phyloP scores from a whole-genome alignment of 1,140 invertebrate genomes.

The Apis florea region DNA sequence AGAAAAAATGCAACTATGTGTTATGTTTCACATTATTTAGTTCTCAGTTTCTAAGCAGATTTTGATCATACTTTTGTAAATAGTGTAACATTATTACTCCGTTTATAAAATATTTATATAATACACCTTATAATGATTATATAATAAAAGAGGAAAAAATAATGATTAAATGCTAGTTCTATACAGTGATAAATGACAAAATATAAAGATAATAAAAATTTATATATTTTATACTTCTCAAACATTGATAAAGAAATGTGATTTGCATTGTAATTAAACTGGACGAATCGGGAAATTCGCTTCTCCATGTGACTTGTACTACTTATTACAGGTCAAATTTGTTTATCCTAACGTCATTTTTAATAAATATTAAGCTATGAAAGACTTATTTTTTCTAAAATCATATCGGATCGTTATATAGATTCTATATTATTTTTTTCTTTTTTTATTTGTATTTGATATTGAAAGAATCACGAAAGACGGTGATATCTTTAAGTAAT shows the following conservation, averaged over 20 bases:
- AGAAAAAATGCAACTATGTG: slow-evolving; percentile 23
- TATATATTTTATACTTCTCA: slow-evolving; percentile 66
- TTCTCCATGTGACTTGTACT: slow-evolving; percentile 37
- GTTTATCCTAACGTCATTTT: slow-evolving; percentile 10
- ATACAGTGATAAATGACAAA: slow-evolving; percentile 65
- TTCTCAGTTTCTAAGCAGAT: slow-evolving; percentile 54
- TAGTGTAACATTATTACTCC: slow-evolving; percentile 74
- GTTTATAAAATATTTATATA: slow-evolving; percentile 74
- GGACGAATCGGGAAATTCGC: slow-evolving; percentile 66
- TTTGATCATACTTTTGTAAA: slow-evolving; percentile 72
- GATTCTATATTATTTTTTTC: slow-evolving; percentile 18
- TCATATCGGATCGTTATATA: neutral
- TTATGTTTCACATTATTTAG: slow-evolving; percentile 29
- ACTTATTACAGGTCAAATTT: slow-evolving; percentile 18
- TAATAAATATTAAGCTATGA: neutral
- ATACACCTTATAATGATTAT: slow-evolving; percentile 56
- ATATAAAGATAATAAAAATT: slow-evolving; percentile 65
- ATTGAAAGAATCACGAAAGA: neutral
- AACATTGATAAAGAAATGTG: slow-evolving; percentile 34
- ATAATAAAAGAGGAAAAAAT: slow-evolving; percentile 21
- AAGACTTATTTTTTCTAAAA: slow-evolving; percentile 20
- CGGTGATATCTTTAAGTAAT: neutral
- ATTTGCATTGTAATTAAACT: slow-evolving; percentile 31
- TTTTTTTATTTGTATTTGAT: neutral
- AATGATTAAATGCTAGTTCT: slow-evolving; percentile 59